Evolutionary conservation across 2,113 vertebrate species (phyloP), one percentile per base, ranked within the genome.

Genomic region (Neodontobutis hainanensis): DNA sequence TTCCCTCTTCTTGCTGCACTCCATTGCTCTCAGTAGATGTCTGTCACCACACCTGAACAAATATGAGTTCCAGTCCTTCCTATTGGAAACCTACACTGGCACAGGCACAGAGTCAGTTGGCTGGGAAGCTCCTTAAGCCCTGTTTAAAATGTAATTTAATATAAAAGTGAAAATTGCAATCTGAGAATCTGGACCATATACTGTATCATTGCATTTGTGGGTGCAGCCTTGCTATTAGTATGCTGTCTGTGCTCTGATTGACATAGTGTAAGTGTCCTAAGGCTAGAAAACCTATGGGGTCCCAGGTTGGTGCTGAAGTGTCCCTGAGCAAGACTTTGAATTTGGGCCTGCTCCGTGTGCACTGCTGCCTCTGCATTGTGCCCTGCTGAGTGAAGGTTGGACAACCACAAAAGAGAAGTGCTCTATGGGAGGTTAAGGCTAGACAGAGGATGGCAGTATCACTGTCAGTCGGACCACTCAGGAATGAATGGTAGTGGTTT

Each of bases 41-140:
- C 82, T 67, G 73, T 84, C 79, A 73, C 51, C 27, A 68, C 76
- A 86, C 82, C 85, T 85, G 78, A 82, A 70, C 64, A 80, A 82
- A 87, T 77, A 80, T 68, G 56, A 76, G 69, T 44, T 38, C 36
- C 52, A 66, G 63, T 70, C 50, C 63, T 78, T 53, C 59, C 1
- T 42, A 38, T 34, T 36, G 67, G 59, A 83, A 83, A 56, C 68
- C 57, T 59, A 19, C 4, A 51, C 59, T 70, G 66, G 56, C 63
- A 77, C 64, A 68, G 5, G 79, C 65, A 68, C 57, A 52, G 48
- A 75, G 71, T 62, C 70, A 76, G 83, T 35, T 78, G 65, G 61
- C 50, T 3, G 2, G 45, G 60, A 70, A 78, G 70, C 64, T 70
- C 62, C 56, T 74, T 73, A 61, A 74, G 65, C 53, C 38, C 9